Percentiles rank a stretch among this genome's conserved stretches.
Conservation (phyloP, 30 jellyfish, hydroid and myxozoan species). For the Hydractinia symbiolongicarpus region DNA sequence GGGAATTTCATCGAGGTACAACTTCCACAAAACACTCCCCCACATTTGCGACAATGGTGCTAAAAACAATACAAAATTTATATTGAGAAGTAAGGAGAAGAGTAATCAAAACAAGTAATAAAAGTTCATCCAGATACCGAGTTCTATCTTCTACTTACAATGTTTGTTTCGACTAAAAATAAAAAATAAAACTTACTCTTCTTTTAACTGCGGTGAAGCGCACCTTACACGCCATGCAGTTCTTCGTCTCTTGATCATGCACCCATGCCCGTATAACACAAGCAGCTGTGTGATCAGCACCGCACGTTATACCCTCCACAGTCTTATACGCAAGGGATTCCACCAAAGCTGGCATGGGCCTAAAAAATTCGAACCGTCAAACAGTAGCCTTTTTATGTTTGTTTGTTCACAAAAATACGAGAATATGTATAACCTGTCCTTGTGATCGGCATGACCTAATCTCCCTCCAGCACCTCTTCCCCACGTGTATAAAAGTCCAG, state of each 20-base stretch:
- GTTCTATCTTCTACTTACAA: too few relatives aligned
- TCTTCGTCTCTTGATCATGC: slow-evolving; percentile 92
- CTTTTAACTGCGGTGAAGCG: slow-evolving; percentile 81
- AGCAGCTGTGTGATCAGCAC: slow-evolving; percentile 92
- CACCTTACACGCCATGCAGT: slow-evolving; percentile 92
- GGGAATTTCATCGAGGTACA: slow-evolving; percentile 84
- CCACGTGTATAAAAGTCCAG: slow-evolving; percentile 76
- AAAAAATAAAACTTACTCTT: slow-evolving; percentile 37
- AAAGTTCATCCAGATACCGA: too few relatives aligned
- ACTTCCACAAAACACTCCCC: slow-evolving; percentile 83
- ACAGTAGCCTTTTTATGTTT: neutral
- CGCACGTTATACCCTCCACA: slow-evolving; percentile 80
- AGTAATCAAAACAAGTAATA: neutral
- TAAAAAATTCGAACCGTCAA: neutral
- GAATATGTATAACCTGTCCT: slow-evolving; percentile 51
- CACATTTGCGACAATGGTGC: slow-evolving; percentile 99
- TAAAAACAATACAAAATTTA: slow-evolving; percentile 22
- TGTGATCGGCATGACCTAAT: slow-evolving; percentile 94
- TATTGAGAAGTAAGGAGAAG: neutral
- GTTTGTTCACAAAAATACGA: neutral
- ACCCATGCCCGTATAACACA: slow-evolving; percentile 96
- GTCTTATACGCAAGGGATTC: slow-evolving; percentile 83
- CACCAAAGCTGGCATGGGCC: slow-evolving; percentile 63
- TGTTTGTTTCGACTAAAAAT: neutral
- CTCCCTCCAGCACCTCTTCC: slow-evolving; percentile 93